phyloP scores from a whole-genome alignment of 1,140 invertebrate genomes.

The Apis cerana region DNA sequence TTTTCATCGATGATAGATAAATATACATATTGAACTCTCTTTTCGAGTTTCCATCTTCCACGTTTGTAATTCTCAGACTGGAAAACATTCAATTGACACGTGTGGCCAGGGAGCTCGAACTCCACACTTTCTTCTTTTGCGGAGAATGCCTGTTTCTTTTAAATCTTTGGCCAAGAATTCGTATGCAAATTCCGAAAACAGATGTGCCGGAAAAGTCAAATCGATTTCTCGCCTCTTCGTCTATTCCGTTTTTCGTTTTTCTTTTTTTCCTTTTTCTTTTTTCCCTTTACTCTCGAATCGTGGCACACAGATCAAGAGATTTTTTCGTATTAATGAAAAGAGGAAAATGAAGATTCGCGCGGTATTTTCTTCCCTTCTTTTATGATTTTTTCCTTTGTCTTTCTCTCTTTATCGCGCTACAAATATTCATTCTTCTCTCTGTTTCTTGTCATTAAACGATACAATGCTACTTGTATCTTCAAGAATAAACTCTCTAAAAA shows the following conservation, averaged over 20 bases:
- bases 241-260: background rate
- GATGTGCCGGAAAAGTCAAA: constrained; percentile 36
- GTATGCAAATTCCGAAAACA: constrained; percentile 41
- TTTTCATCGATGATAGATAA: constrained; percentile 12
- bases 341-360: background rate
- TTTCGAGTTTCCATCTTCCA: background rate
- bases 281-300: background rate
- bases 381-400: background rate
- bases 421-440: too few relatives aligned
- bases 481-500: background rate
- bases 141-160: constrained; percentile 26
- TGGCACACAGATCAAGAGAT: background rate
- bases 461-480: background rate
- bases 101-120: constrained; percentile 9
- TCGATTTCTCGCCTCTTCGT: constrained; percentile 13
- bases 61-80: constrained; percentile 14
- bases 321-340: background rate
- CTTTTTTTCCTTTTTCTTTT: background rate
- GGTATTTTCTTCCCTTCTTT: background rate
- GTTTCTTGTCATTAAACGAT: too few relatives aligned
- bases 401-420: background rate
- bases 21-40: background rate
- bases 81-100: constrained; percentile 27
- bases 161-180: constrained; percentile 39
- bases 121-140: background rate